Percentiles rank a stretch among this genome's conserved stretches.
Evolutionary conservation across 2,797 vertebrate genomes (phyloP).

Genomic region (Florisuga fusca): DNA sequence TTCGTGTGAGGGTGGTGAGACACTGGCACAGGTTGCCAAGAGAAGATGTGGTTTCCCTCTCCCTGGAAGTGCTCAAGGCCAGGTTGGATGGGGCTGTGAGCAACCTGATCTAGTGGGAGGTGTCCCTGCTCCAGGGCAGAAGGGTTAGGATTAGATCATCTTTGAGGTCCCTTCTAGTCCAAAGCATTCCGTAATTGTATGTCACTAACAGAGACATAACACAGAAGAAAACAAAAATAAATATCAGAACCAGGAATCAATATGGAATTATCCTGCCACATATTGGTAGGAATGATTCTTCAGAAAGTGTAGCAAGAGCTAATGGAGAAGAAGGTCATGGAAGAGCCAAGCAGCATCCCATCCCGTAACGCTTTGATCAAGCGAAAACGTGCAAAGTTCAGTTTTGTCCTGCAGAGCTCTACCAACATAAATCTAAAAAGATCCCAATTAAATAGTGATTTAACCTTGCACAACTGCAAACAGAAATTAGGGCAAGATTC

Average conservation of each 20-base stretch:
- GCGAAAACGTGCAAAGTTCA: background rate
- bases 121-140: no score
- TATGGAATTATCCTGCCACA: background rate
- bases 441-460: background rate
- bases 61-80: no score
- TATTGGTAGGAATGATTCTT: background rate
- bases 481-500: accelerated
- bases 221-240: background rate
- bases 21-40: no score
- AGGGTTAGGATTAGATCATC: no score
- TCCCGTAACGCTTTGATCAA: background rate
- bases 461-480: background rate
- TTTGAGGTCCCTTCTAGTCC: no score
- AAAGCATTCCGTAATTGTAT: no score
- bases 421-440: background rate
- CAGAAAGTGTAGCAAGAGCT: accelerated
- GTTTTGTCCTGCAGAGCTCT: accelerated
- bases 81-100: no score
- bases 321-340: background rate
- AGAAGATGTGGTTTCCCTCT: no score
- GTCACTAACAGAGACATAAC: background rate
- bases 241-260: background rate
- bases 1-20: no score
- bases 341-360: background rate
- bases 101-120: no score